Conservation (phyloP, 2,888 invertebrate species). For the Catocala sponsa region DNA sequence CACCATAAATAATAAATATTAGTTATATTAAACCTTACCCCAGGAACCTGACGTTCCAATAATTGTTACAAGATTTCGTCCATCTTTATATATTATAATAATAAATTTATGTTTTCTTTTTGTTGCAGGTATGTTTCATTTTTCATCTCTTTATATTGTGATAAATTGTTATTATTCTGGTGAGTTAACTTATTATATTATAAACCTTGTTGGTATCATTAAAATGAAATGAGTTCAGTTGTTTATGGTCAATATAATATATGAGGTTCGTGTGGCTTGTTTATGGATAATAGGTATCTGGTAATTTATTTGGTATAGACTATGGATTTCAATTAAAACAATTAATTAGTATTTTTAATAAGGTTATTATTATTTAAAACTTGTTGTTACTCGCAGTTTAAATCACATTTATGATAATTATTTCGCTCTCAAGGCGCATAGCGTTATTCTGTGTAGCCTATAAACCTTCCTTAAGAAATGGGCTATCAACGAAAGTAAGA, state of each 20-base stretch:
- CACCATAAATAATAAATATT: no score
- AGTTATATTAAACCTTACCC: not conserved
- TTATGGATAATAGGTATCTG: not conserved
- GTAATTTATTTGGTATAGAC: no score
- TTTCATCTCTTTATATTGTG: not conserved
- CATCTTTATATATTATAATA: constrained; percentile 17
- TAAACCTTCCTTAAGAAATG: no score
- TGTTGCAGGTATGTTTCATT: constrained; percentile 54
- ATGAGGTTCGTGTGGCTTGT: not conserved
- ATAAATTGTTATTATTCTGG: constrained; percentile 15
- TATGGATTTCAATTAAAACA: no score
- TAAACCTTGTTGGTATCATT: constrained; percentile 7
- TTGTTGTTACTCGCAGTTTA: no score
- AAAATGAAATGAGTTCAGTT: constrained; percentile 13
- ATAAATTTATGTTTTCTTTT: constrained; percentile 30
- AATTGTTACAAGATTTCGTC: constrained; percentile 12
- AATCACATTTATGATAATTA: no score
- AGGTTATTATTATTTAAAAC: no score
- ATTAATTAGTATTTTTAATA: no score
- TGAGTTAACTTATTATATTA: constrained; percentile 25
- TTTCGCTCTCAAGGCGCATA: no score
- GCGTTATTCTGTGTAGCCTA: no score
- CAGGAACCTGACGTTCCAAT: not conserved
- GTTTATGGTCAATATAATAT: constrained; percentile 18
- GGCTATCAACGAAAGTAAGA: no score